A percentile compares a stretch with the other conserved stretches of the same genome.
Evolutionary conservation across 2,888 invertebrate species (phyloP).

Genomic region (Heliconius aoede): DNA sequence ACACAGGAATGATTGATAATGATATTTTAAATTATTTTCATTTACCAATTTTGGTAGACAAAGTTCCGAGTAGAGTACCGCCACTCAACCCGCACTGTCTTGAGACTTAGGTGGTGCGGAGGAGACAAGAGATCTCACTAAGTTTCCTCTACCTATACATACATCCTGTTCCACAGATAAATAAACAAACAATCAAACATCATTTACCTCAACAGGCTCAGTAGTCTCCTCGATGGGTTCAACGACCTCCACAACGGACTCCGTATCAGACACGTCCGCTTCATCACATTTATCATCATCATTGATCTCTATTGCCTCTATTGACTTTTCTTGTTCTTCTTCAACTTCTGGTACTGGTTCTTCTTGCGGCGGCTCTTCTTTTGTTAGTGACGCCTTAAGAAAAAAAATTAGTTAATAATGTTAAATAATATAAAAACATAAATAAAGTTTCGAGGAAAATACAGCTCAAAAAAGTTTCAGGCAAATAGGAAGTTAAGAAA

Average conservation of each 20-base stretch:
- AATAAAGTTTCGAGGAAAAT: not conserved
- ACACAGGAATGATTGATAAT: not conserved
- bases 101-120: not conserved
- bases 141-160: too few species aligned
- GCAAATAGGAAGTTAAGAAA: too few species aligned
- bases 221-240: constrained; percentile 53
- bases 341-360: constrained; percentile 52
- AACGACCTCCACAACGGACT: constrained; percentile 74
- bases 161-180: too few species aligned
- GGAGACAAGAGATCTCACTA: not conserved
- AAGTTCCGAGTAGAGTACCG: not conserved
- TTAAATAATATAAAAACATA: not conserved
- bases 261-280: constrained; percentile 67
- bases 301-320: constrained; percentile 72
- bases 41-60: not conserved
- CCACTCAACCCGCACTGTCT: not conserved
- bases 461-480: too few species aligned
- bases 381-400: constrained; percentile 65
- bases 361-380: constrained; percentile 60
- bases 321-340: constrained; percentile 58
- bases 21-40: not conserved
- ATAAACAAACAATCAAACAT: too few species aligned
- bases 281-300: constrained; percentile 71
- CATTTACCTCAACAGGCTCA: constrained; percentile 65
- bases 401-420: constrained; percentile 2